Base-by-base conservation (phyloP, 2,113 vertebrate species). In the Gymnocephalus cernua region DNA sequence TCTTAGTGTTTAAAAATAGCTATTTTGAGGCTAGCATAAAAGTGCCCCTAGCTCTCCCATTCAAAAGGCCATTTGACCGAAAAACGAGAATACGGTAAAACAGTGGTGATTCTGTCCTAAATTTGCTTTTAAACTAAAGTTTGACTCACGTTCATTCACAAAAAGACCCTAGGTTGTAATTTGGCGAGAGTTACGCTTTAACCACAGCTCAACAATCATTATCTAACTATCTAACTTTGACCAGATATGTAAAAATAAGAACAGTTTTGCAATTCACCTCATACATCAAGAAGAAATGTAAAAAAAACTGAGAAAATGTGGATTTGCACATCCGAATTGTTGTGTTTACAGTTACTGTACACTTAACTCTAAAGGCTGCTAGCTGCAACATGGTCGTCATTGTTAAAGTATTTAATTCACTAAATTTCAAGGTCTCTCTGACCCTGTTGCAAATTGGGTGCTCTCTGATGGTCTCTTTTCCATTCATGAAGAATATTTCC, bases 391-490 rank as follows among this genome's bases (percentile, higher is more conserved):
- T 9, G 9, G 13, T 51, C n/a, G 18, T 67, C 16, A 69, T 62
- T 82, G 15, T 67, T 45, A 21, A 45, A 51, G 7, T 16, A 35
- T 47, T 61, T 59, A 9, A 58, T 50, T 68, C 15, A 63, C 19
- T 25, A 27, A 21, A 48, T 38, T 35, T 69, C 58, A 56, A 21
- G 57, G 76, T 56, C 44, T 79, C 47, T 47, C 25, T 62, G 10
- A 0, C 5, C 32, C 32, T 5, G 32, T 32, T 32, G 32, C 29
- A 4, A 29, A 29, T 29, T 29, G 29, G 29, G 29, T 29, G 29
- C 29, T 29, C 29, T 29, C 29, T 29, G 29, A 45, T 14, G 15
- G 56, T 53, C 64, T 48, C 18, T 59, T 3, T 14, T 47, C 41
- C 41, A 61, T n/a, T 41, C 25, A 80, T 25, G 45, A 59, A 29